These are phyloP conservation scores for Drosophila arawakana DNA, from an alignment of 1,140 invertebrate species.

Conservation along the genomic window DNA sequence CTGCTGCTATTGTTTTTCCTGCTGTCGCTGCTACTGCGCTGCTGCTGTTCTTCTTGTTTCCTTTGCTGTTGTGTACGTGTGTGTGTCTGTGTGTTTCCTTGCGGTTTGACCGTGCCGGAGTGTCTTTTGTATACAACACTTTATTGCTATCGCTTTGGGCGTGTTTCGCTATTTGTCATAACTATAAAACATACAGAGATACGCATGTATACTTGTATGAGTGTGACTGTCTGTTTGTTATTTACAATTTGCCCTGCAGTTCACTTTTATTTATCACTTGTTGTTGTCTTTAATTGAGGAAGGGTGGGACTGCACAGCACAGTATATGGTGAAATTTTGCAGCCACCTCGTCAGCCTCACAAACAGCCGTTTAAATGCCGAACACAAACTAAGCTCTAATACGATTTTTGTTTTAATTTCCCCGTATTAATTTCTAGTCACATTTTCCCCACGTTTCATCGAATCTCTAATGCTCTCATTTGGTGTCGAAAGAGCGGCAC, in stretches of 20 bases:
- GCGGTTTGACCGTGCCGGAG: background rate
- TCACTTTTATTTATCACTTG: slow-evolving; percentile 41
- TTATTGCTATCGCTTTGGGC: slow-evolving; percentile 43
- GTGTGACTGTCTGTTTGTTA: slow-evolving; percentile 5
- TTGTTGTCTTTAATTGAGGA: slow-evolving; percentile 9
- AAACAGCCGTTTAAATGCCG: background rate
- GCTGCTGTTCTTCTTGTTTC: slow-evolving; percentile 12
- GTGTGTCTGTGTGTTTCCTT: background rate
- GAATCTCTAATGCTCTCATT: slow-evolving; percentile 19
- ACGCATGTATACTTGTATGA: background rate
- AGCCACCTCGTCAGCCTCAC: background rate
- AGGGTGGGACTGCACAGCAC: slow-evolving; percentile 2
- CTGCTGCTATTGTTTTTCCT: slow-evolving; percentile 25
- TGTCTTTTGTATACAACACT: slow-evolving; percentile 37
- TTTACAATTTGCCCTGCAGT: slow-evolving; percentile 25
- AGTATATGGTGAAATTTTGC: slow-evolving; percentile 5
- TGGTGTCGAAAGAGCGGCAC: background rate
- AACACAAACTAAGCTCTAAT: background rate
- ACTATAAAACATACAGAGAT: slow-evolving; percentile 19
- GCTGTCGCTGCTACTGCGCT: slow-evolving; percentile 4
- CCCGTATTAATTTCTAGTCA: slow-evolving; percentile 11
- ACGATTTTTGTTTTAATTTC: slow-evolving; percentile 14
- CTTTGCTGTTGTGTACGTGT: slow-evolving; percentile 10
- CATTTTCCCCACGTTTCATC: slow-evolving; percentile 11
- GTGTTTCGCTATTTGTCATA: slow-evolving; percentile 40